phyloP scores from a whole-genome alignment of 2,113 vertebrate genomes.

The Daboia siamensis region DNA sequence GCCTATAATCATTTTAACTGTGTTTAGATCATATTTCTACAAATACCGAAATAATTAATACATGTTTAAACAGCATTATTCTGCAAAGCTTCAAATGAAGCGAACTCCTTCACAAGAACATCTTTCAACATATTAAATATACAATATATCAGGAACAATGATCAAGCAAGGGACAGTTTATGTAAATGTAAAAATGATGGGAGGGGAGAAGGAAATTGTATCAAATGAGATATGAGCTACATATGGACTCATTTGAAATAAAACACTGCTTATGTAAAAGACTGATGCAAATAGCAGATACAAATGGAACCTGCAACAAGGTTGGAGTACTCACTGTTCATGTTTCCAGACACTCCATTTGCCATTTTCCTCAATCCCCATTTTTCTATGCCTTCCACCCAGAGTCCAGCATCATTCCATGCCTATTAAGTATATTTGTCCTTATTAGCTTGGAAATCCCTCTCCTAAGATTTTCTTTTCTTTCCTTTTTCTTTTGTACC shows the following conservation, averaged over 20 bases:
- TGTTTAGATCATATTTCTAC: neutral
- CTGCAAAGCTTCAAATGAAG: neutral
- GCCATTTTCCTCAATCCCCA: neutral
- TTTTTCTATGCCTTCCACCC: neutral
- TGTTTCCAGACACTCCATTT: neutral
- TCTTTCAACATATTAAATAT: neutral
- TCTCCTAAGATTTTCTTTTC: neutral
- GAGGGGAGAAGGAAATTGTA: neutral
- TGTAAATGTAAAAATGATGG: neutral
- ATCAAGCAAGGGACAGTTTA: neutral
- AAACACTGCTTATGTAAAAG: neutral
- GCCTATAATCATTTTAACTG: neutral
- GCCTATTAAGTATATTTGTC: neutral
- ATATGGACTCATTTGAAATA: neutral
- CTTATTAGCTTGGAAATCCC: neutral
- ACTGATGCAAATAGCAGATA: slow-evolving; percentile 24
- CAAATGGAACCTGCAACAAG: neutral
- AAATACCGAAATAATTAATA: neutral
- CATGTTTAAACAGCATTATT: neutral
- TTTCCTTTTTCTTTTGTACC: neutral
- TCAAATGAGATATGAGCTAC: neutral
- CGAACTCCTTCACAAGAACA: slow-evolving; percentile 5
- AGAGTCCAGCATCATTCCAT: neutral
- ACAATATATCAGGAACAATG: neutral
- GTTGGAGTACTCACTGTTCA: neutral